Conservation (phyloP, 1,140 invertebrate genomes). For the Panagrolaimus sp. region DNA sequence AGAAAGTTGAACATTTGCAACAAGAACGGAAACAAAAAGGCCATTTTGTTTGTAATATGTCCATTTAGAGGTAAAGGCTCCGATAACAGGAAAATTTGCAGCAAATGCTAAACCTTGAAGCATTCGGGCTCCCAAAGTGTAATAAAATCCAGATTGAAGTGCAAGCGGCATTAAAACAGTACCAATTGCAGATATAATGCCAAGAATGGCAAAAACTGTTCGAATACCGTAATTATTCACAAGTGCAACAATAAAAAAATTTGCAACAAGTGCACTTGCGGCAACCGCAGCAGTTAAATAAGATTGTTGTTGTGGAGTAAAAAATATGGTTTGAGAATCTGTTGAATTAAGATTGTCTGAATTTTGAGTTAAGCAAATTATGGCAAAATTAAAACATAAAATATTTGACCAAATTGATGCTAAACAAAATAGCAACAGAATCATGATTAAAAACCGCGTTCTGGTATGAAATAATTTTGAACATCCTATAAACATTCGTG, state of each 20-base stretch:
- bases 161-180: constrained; percentile 38
- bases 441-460: constrained; percentile 42
- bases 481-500: constrained; percentile 26
- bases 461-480: constrained; percentile 41
- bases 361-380: constrained; percentile 40
- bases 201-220: constrained; percentile 35
- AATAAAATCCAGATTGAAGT: constrained; percentile 42
- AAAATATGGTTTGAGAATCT: constrained; percentile 14
- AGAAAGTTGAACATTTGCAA: constrained; percentile 48
- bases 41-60: constrained; percentile 57
- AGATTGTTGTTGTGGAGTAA: constrained; percentile 28
- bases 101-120: constrained; percentile 52
- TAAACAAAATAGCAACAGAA: constrained; percentile 39
- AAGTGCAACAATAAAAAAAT: constrained; percentile 43
- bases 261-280: constrained; percentile 39
- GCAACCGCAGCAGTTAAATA: constrained; percentile 46
- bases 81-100: constrained; percentile 55
- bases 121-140: constrained; percentile 38
- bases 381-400: constrained; percentile 46
- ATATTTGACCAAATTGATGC: constrained; percentile 49
- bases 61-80: constrained; percentile 55
- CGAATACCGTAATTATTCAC: constrained; percentile 50
- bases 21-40: constrained; percentile 49
- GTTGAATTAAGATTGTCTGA: constrained; percentile 12
- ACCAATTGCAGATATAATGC: constrained; percentile 38